Conservation (phyloP, 1,140 invertebrate genomes). For the Palaemon carinicauda region DNA sequence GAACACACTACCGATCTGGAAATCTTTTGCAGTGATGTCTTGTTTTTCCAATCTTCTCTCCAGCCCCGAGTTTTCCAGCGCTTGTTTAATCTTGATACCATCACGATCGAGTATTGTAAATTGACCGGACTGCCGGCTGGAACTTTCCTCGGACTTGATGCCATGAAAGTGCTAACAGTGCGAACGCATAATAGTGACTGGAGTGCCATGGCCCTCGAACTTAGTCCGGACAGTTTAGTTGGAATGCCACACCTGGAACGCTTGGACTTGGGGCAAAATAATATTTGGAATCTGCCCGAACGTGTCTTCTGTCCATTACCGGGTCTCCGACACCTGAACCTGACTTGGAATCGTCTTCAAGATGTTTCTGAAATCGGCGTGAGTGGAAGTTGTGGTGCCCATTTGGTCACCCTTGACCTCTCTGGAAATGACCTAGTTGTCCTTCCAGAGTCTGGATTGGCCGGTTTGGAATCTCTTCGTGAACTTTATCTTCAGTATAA, state of each 20-base stretch:
- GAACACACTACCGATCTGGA: slow-evolving; percentile 76
- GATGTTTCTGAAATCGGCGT: slow-evolving; percentile 83
- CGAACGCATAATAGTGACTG: slow-evolving; percentile 83
- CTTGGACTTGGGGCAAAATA: slow-evolving; percentile 81
- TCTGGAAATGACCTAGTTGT: slow-evolving; percentile 82
- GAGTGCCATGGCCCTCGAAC: slow-evolving; percentile 77
- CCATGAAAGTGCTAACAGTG: slow-evolving; percentile 74
- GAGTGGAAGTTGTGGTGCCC: slow-evolving; percentile 77
- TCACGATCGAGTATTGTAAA: slow-evolving; percentile 81
- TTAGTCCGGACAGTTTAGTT: slow-evolving; percentile 71
- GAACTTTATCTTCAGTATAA: slow-evolving; percentile 62
- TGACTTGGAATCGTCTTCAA: slow-evolving; percentile 80
- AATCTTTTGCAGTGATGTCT: slow-evolving; percentile 79
- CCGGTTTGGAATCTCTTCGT: slow-evolving; percentile 64
- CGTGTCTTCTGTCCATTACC: slow-evolving; percentile 79
- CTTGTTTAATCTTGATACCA: slow-evolving; percentile 76
- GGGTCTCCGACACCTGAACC: slow-evolving; percentile 75
- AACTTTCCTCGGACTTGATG: slow-evolving; percentile 78
- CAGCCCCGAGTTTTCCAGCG: slow-evolving; percentile 75
- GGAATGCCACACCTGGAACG: slow-evolving; percentile 61
- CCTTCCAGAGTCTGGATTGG: slow-evolving; percentile 69
- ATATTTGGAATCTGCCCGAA: slow-evolving; percentile 78
- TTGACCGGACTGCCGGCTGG: slow-evolving; percentile 81
- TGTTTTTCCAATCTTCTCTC: slow-evolving; percentile 82
- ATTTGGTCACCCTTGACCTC: slow-evolving; percentile 77